Base-by-base conservation (phyloP, 2,888 invertebrate genomes). In the Ferdinandea cuprea region DNA sequence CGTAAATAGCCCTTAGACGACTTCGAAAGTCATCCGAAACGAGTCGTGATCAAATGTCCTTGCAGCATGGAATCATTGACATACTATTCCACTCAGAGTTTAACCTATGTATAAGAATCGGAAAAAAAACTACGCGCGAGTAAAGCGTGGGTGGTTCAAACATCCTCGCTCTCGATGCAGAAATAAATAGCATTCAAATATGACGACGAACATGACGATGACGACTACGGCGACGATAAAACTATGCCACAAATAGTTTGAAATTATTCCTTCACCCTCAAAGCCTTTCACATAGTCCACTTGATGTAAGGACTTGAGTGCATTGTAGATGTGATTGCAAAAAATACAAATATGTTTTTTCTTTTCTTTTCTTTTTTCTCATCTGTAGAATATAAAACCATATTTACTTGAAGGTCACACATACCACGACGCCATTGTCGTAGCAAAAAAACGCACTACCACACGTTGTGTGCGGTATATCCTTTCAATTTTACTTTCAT, bases 341-440 rank as follows among this genome's bases (percentile, higher is more conserved):
- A n/a, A n/a, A n/a, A n/a, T n/a, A n/a, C 3, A 32, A 32, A 35
- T 11, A 9, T 0, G 35, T 3, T 8, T 25, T 5, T 3, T 46
- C 0, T 15, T 8, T 61, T 5, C 8, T 37, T n/a, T n/a, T n/a
- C n/a, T n/a, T n/a, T n/a, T n/a, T n/a, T n/a, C n/a, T n/a, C n/a
- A n/a, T n/a, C 8, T 48, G 25, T 5, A 40, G n/a, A n/a, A 37
- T 50, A 40, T 40, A 46, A 59, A 78, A 59, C 0, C 58, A 37
- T 30, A 66, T 73, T 72, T 32, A 72, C 19, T 46, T 72, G 79
- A 79, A 79, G 66, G 79, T 66, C 46, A 54, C n/a, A 32, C 2
- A 32, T 5, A 28, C 11, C n/a, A 13, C 1, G 0, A 48, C 8
- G 8, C 1, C 5, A 8, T 3, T 5, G 13, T 21, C 15, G 25